A percentile compares a stretch with the other conserved stretches of the same genome.
phyloP scores from a whole-genome alignment of 1,140 invertebrate species.

The Lasioglossum albipes region DNA sequence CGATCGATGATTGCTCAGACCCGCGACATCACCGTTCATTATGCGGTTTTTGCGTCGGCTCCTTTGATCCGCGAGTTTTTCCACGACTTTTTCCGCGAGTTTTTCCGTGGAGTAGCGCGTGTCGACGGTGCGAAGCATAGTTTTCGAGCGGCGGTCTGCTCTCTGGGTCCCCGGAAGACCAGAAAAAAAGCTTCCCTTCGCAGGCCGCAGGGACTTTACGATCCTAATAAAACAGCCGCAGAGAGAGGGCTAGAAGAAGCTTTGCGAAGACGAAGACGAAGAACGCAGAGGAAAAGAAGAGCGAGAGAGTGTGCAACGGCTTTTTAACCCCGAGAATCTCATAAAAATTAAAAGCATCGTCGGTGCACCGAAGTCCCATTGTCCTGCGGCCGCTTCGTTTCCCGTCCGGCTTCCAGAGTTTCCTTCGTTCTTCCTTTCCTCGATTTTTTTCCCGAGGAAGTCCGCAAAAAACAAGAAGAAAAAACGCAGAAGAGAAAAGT shows the following conservation, averaged over 20 bases:
- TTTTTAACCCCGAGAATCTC: conserved; percentile 43
- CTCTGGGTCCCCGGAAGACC: too few relatives aligned
- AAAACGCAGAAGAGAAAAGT: background rate
- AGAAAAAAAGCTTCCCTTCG: background rate
- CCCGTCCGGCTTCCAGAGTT: conserved; percentile 2
- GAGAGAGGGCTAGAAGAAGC: background rate
- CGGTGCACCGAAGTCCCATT: conserved; percentile 38
- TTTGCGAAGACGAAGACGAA: too few relatives aligned
- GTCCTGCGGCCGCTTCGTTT: conserved; percentile 38
- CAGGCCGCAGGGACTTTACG: conserved; percentile 37
- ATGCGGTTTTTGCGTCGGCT: conserved; percentile 21
- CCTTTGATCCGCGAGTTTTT: conserved; percentile 26
- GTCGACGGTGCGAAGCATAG: background rate
- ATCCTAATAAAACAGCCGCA: conserved; percentile 47
- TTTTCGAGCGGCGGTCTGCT: too few relatives aligned
- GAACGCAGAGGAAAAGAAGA: background rate
- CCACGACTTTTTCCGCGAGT: conserved; percentile 34
- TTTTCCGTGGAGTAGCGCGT: background rate
- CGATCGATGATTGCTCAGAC: conserved; percentile 7
- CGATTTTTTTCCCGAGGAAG: conserved; percentile 20
- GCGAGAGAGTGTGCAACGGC: background rate
- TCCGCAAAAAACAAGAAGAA: background rate
- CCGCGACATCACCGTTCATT: conserved; percentile 31
- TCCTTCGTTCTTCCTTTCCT: background rate
- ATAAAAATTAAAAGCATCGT: conserved; percentile 46